Percentiles rank a stretch among this genome's conserved stretches.
phyloP scores from a whole-genome alignment of 1,140 invertebrate species.

The Sipha flava region DNA sequence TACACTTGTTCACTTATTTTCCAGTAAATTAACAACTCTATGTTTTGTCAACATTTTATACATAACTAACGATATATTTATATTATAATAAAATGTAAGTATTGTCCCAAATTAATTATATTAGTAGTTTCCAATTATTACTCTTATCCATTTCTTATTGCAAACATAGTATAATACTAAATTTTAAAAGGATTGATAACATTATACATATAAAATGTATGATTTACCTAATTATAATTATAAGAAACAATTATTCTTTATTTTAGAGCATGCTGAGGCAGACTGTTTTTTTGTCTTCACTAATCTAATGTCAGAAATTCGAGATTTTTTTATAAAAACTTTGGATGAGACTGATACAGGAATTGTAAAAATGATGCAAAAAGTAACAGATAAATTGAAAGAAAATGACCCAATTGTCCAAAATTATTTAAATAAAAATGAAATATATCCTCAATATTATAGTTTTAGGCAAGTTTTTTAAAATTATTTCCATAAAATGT shows the following conservation, averaged over 20 bases:
- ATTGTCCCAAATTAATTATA: too few species aligned
- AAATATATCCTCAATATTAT: slow-evolving; percentile 90
- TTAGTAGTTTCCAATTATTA: too few species aligned
- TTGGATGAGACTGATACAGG: slow-evolving; percentile 86
- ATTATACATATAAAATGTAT: too few species aligned
- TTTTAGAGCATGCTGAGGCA: slow-evolving; percentile 84
- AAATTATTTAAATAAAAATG: slow-evolving; percentile 65
- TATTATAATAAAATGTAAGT: too few species aligned
- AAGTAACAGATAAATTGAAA: slow-evolving; percentile 65
- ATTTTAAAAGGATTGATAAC: too few species aligned
- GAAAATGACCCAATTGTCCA: slow-evolving; percentile 68
- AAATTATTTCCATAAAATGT: not conserved
- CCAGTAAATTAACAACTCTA: too few species aligned
- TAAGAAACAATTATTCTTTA: slow-evolving; percentile 25
- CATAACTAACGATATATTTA: too few species aligned
- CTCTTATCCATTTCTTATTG: too few species aligned
- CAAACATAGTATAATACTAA: too few species aligned
- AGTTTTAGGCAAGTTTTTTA: slow-evolving; percentile 65
- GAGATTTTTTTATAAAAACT: slow-evolving; percentile 95
- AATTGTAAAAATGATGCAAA: slow-evolving; percentile 76
- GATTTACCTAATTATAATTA: not conserved
- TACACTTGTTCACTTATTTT: too few species aligned
- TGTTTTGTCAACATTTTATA: too few species aligned
- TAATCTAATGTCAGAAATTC: slow-evolving; percentile 90
- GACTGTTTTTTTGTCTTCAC: slow-evolving; percentile 98